These are phyloP conservation scores for Sorex maritimensis DNA, from an alignment of 2,797 vertebrate genomes.

Conservation along the genomic window DNA sequence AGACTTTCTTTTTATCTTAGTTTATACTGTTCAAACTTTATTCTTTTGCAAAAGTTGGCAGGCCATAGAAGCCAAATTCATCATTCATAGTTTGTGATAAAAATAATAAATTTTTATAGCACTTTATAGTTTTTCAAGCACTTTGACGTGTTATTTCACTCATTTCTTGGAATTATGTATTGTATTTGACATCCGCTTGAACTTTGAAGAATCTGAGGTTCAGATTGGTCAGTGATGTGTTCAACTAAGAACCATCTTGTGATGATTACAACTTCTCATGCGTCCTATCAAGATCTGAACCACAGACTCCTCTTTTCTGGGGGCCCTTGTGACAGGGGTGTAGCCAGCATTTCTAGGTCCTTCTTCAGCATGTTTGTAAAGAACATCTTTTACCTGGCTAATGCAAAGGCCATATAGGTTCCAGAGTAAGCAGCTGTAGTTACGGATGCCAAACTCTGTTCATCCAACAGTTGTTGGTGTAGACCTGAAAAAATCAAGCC, in stretches of 20 bases:
- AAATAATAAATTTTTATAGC: neutral
- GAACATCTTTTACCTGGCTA: neutral
- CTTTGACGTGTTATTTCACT: neutral
- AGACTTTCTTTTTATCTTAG: neutral
- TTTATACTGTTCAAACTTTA: neutral
- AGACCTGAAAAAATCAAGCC: neutral
- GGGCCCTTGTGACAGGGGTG: too few species aligned
- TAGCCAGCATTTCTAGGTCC: neutral
- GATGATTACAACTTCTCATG: neutral
- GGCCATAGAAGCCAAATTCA: neutral
- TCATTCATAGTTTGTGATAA: constrained; percentile 22
- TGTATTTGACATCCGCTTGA: neutral
- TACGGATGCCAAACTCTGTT: neutral
- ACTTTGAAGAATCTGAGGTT: neutral
- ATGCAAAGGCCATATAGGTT: neutral
- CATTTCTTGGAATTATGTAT: neutral
- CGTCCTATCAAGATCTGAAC: neutral
- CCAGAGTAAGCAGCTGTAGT: neutral
- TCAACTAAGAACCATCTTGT: neutral
- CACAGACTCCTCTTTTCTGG: neutral
- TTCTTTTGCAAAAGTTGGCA: neutral
- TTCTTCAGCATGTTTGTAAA: constrained; percentile 16
- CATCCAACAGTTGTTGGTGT: neutral
- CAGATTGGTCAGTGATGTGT: too few species aligned
- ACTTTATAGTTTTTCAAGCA: neutral